Evolutionary conservation across 2,113 vertebrate species (phyloP).

Genomic region (Chlamydotis undulata): DNA sequence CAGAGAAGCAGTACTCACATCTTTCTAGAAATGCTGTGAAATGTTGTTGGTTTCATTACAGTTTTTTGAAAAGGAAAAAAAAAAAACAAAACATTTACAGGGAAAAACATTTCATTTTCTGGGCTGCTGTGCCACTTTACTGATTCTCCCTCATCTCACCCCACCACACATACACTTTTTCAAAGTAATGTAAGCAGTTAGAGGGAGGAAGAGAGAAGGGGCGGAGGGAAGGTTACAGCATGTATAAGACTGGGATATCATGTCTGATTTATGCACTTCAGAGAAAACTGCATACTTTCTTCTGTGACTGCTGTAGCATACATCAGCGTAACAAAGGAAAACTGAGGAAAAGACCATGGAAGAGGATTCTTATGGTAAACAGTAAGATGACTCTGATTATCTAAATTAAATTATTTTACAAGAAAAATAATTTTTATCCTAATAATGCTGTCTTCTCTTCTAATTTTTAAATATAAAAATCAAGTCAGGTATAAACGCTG

Average conservation of each 20-base stretch:
- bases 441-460: not conserved
- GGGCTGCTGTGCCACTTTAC: not conserved
- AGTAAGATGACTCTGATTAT: not conserved
- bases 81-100: not conserved
- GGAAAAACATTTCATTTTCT: not conserved
- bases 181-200: not conserved
- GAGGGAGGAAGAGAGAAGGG: not conserved
- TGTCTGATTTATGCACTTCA: not conserved
- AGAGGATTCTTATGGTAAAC: not conserved
- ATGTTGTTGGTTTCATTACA: not conserved
- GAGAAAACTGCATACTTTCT: not conserved
- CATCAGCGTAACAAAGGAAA: not conserved
- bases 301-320: not conserved
- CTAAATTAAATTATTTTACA: not conserved
- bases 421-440: not conserved
- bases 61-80: not conserved
- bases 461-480: not conserved
- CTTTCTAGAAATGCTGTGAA: not conserved
- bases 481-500: not conserved
- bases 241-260: not conserved
- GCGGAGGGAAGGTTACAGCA: not conserved
- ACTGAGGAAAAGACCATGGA: not conserved
- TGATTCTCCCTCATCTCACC: rapidly evolving
- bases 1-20: not conserved
- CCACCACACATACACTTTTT: not conserved